These are phyloP conservation scores for Drosophila pachea DNA, from an alignment of 1,140 invertebrate species.

Conservation along the genomic window DNA sequence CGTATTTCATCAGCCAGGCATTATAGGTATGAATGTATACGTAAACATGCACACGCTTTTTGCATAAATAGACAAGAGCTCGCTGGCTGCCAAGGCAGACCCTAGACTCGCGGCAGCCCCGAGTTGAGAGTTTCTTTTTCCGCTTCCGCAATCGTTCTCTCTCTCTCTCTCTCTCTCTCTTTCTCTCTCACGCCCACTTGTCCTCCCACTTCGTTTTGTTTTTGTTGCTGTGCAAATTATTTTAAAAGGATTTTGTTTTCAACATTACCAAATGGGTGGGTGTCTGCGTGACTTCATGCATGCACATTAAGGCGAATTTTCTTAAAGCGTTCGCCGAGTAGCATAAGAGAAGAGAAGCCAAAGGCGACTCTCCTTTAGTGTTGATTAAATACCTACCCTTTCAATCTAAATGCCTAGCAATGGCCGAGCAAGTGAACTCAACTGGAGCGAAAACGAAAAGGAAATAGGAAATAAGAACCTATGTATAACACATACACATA, in stretches of 20 bases:
- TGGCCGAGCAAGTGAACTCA: too few species aligned
- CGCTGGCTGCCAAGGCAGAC: conserved; percentile 43
- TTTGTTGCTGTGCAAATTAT: conserved; percentile 56
- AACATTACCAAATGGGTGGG: conserved; percentile 31
- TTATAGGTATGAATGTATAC: conserved; percentile 52
- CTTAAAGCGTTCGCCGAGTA: conserved; percentile 41
- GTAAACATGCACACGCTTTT: conserved; percentile 47
- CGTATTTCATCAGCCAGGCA: conserved; percentile 70
- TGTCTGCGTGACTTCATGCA: conserved; percentile 4
- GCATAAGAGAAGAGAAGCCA: conserved; percentile 19
- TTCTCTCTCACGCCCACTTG: conserved; percentile 33
- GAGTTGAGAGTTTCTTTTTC: conserved; percentile 56
- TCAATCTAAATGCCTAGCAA: neutral
- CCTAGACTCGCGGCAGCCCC: conserved; percentile 34
- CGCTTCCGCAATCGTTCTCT: conserved; percentile 50
- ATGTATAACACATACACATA: too few species aligned
- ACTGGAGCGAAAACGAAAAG: too few species aligned
- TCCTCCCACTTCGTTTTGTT: conserved; percentile 26
- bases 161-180: conserved; percentile 38
- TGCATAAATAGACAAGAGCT: conserved; percentile 71
- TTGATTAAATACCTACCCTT: neutral
- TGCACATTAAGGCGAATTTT: conserved; percentile 42
- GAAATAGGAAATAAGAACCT: too few species aligned
- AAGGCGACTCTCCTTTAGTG: conserved; percentile 6
- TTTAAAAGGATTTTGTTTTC: conserved; percentile 71